Evolutionary conservation across 2,113 vertebrate genomes (phyloP).

Genomic region (Bubalus kerabau): DNA sequence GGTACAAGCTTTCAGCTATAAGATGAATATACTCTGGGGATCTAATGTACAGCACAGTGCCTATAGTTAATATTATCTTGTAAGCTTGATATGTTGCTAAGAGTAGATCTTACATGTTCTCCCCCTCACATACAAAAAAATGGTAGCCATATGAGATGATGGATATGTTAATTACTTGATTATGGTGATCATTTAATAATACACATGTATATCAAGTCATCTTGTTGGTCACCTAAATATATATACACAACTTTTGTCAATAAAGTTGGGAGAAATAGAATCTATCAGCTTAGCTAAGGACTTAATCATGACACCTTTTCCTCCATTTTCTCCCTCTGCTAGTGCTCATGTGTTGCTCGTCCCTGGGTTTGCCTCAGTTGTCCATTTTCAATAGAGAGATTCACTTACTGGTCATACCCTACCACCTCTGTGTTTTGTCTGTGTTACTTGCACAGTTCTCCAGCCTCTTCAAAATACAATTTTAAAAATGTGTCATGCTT

Average conservation of each 20-base stretch:
- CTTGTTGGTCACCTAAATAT: not conserved
- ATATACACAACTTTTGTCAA: not conserved
- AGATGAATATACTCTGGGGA: not conserved
- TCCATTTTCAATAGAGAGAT: no score
- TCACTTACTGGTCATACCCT: not conserved
- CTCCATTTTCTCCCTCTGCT: not conserved
- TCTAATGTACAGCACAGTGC: not conserved
- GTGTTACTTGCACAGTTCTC: not conserved
- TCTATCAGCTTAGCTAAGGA: not conserved
- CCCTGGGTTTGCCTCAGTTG: not conserved
- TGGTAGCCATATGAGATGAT: not conserved
- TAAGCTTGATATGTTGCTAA: not conserved
- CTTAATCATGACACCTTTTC: not conserved
- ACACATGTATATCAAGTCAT: not conserved
- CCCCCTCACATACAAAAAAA: no score
- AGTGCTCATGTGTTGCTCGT: not conserved
- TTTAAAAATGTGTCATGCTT: not conserved
- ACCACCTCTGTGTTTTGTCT: not conserved
- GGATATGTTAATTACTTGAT: not conserved
- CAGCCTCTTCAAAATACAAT: not conserved
- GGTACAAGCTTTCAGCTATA: not conserved
- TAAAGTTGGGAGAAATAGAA: not conserved
- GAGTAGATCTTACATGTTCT: not conserved
- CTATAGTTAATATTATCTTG: not conserved
- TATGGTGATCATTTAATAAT: no score